These are phyloP conservation scores for Muscicapa adusta DNA, from an alignment of 2,113 vertebrate genomes.

Conservation along the genomic window DNA sequence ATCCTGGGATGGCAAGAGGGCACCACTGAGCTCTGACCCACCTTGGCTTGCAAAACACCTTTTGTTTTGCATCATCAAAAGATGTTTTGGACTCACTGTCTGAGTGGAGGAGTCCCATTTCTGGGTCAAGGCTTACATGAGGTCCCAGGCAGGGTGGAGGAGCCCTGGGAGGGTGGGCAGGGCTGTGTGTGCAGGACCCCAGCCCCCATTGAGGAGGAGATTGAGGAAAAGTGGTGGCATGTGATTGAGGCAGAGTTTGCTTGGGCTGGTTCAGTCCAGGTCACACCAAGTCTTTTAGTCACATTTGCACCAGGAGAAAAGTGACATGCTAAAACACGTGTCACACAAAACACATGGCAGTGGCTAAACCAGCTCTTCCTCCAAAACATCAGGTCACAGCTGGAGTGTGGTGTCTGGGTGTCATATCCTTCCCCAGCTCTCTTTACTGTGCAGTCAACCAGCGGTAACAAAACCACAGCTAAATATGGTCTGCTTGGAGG, in stretches of 20 bases:
- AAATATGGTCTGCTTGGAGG: slow-evolving; percentile 15
- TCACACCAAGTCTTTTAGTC: not conserved
- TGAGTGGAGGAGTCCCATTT: not conserved
- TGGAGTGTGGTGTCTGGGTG: not conserved
- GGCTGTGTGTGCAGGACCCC: not conserved
- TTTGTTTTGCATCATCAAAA: not conserved
- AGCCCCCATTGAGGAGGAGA: not conserved
- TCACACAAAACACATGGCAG: not conserved
- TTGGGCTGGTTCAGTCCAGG: accelerated
- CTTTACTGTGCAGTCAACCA: not conserved
- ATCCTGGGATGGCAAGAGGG: not conserved
- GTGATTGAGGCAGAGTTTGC: not conserved
- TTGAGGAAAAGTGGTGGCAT: not conserved
- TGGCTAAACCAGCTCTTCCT: not conserved
- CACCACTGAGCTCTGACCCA: not conserved
- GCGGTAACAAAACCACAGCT: not conserved
- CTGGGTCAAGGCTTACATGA: not conserved
- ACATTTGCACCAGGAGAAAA: not conserved
- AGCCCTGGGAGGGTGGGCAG: not conserved
- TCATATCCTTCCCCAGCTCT: not conserved
- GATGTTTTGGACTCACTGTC: accelerated
- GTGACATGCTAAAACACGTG: accelerated
- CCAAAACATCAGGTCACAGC: not conserved
- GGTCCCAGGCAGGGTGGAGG: not conserved
- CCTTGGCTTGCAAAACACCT: not conserved